A percentile compares a stretch with the other conserved stretches of the same genome.
Evolutionary conservation across 2,113 vertebrate species (phyloP).

Genomic region (Platysteira castanea): DNA sequence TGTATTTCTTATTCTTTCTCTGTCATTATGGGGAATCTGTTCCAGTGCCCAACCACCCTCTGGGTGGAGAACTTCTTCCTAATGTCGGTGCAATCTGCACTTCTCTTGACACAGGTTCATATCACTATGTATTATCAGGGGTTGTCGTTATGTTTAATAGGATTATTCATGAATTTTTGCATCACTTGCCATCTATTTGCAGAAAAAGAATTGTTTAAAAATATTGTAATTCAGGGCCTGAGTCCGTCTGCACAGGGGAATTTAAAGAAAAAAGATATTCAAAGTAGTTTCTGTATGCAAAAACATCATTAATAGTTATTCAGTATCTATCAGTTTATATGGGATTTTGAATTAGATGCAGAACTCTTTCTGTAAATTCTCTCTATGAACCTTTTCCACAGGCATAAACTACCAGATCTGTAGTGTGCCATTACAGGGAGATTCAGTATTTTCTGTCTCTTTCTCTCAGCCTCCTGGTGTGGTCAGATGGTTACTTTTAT

Average conservation of each 20-base stretch:
- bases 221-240: background rate
- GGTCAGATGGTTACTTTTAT: background rate
- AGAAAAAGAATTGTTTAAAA: background rate
- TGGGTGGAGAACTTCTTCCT: background rate
- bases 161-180: background rate
- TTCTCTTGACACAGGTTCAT: background rate
- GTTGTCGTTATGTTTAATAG: background rate
- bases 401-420: background rate
- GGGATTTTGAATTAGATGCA: background rate
- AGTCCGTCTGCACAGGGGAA: background rate
- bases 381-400: background rate
- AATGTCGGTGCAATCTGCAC: background rate
- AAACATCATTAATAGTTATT: background rate
- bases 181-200: background rate
- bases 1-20: background rate
- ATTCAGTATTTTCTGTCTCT: background rate
- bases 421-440: background rate
- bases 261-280: background rate
- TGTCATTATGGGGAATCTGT: background rate
- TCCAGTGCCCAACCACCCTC: background rate
- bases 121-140: background rate
- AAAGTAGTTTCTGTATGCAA: background rate
- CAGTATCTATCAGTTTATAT: background rate
- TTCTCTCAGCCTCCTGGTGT: background rate
- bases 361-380: background rate